phyloP scores from a whole-genome alignment of 2,797 vertebrate genomes.

The Cetoscarus ocellatus region DNA sequence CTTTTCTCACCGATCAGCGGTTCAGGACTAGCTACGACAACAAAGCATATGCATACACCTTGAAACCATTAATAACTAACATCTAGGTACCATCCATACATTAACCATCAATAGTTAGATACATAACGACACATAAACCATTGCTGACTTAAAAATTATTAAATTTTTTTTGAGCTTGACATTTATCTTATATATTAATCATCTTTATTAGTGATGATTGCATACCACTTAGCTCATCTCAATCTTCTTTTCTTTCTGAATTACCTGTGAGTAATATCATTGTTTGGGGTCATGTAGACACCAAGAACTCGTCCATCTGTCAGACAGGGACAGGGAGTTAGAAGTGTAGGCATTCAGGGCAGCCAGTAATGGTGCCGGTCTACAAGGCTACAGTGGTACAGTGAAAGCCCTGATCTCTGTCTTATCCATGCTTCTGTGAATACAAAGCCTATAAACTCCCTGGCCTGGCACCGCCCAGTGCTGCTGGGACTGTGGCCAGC shows the following conservation, averaged over 20 bases:
- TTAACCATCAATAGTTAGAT: constrained; percentile 47
- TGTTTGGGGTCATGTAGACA: constrained; percentile 79
- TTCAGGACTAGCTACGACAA: constrained; percentile 84
- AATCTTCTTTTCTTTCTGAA: constrained; percentile 68
- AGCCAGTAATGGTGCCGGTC: constrained; percentile 80
- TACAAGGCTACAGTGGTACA: constrained; percentile 65
- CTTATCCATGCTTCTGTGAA: constrained; percentile 87
- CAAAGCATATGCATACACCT: constrained; percentile 63
- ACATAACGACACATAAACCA: constrained; percentile 50
- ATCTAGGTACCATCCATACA: constrained; percentile 3
- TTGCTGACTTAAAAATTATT: constrained; percentile 47
- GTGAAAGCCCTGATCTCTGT: constrained; percentile 84
- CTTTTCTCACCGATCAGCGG: constrained; percentile 86
- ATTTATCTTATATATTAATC: constrained; percentile 72
- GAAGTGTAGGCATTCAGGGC: constrained; percentile 78
- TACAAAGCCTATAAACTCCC: constrained; percentile 86
- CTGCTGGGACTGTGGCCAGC: constrained; percentile 68
- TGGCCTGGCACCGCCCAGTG: constrained; percentile 72
- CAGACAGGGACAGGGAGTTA: constrained; percentile 65
- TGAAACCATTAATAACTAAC: constrained; percentile 50
- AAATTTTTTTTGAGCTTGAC: constrained; percentile 56
- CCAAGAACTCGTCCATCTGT: constrained; percentile 81
- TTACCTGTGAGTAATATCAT: constrained; percentile 72
- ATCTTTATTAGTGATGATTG: constrained; percentile 62
- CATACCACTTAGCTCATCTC: constrained; percentile 84